A percentile compares a stretch with the other conserved stretches of the same genome.
Conservation (phyloP, 2,113 vertebrate species). For the Neogobius melanostomus region DNA sequence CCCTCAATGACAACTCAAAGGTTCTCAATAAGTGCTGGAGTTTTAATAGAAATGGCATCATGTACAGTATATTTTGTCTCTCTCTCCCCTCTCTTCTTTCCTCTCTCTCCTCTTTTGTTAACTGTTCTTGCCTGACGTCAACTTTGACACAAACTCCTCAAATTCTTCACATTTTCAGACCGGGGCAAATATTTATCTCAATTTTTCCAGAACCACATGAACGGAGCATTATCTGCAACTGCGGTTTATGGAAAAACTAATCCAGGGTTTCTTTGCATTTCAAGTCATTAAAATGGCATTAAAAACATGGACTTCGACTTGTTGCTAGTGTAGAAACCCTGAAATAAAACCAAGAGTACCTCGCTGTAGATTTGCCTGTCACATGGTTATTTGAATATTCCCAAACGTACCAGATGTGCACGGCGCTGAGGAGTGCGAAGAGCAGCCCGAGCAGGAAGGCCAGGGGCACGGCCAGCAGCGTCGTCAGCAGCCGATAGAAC, state of each 20-base stretch:
- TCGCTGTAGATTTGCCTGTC: neutral
- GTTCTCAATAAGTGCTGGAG: conserved; percentile 56
- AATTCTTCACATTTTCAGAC: conserved; percentile 6
- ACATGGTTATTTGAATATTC: neutral
- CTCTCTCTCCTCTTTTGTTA: neutral
- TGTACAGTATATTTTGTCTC: neutral
- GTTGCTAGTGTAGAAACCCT: too few species aligned
- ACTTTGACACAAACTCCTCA: neutral
- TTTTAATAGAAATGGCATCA: conserved; percentile 35
- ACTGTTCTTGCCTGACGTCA: neutral
- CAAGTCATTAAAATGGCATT: too few species aligned
- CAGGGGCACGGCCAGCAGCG: conserved; percentile 87
- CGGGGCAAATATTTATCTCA: neutral
- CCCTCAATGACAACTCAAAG: conserved; percentile 16
- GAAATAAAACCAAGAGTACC: too few species aligned
- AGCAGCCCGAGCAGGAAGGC: conserved; percentile 84
- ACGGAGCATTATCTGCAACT: neutral
- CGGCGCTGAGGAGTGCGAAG: conserved; percentile 86
- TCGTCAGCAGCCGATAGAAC: conserved; percentile 86
- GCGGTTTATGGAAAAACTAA: too few species aligned
- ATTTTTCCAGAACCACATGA: neutral
- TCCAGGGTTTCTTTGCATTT: too few species aligned
- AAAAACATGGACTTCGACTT: too few species aligned
- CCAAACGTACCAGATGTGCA: conserved; percentile 90
- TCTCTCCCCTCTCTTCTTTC: neutral